Percentiles rank a stretch among this genome's conserved stretches.
Conservation (phyloP, 2,888 invertebrate species). For the Drosophila robusta region DNA sequence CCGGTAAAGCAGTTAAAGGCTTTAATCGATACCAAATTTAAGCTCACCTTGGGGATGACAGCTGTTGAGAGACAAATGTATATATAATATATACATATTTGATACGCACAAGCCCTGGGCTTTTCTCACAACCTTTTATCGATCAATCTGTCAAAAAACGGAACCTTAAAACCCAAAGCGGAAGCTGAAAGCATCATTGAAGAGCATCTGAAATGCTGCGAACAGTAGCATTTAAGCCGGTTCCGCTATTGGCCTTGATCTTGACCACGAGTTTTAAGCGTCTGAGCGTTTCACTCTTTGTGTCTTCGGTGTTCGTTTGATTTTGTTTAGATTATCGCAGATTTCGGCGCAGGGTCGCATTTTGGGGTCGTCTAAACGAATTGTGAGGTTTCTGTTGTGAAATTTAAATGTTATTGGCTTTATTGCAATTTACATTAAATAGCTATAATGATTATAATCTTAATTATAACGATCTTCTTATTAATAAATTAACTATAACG, state of each 20-base stretch:
- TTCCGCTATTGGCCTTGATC: constrained; percentile 74
- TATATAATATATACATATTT: background rate
- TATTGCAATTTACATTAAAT: background rate
- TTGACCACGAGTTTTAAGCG: constrained; percentile 72
- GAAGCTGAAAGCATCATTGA: constrained; percentile 57
- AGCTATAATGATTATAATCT: background rate
- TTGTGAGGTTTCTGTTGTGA: constrained; percentile 13
- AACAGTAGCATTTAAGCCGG: constrained; percentile 69
- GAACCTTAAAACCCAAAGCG: constrained; percentile 59
- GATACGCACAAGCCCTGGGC: constrained; percentile 33
- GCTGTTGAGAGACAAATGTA: constrained; percentile 20
- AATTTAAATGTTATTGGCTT: background rate
- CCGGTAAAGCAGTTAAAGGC: constrained; percentile 20
- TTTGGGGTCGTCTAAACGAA: constrained; percentile 27
- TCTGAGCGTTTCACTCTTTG: constrained; percentile 13
- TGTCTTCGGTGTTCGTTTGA: background rate
- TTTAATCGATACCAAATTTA: constrained; percentile 38
- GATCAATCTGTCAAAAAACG: constrained; percentile 74
- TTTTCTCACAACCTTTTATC: constrained; percentile 68
- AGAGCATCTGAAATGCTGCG: constrained; percentile 49
- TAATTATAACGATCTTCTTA: background rate
- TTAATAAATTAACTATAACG: no score
- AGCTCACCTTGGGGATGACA: constrained; percentile 65
- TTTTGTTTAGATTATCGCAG: constrained; percentile 16
- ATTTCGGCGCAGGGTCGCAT: constrained; percentile 50